Base-by-base conservation (phyloP, 2,113 vertebrate species). In the Semnornis frantzii region DNA sequence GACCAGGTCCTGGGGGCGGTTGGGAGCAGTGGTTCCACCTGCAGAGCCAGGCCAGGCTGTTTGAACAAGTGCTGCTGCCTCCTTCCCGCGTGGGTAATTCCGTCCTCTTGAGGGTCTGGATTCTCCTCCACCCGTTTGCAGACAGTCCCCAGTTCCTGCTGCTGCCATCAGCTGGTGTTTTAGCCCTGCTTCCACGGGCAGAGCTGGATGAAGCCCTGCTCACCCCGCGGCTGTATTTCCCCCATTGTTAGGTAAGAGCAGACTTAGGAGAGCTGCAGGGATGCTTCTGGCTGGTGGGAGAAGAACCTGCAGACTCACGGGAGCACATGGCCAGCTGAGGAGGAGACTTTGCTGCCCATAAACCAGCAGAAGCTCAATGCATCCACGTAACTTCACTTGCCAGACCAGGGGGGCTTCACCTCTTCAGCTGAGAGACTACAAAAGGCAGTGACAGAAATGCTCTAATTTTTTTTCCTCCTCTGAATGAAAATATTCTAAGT, bases 1-100 rank as follows among this genome's bases (percentile, higher is more conserved):
- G 76, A 4, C 2, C 31, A 0, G 50, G 23, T n/a, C 59, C 34
- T 15, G 48, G 1, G 5, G 1, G 3, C 3, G 1, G 6, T 0
- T 19, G 13, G 58, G 58, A 89, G 62, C 44, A 3, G 63, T 2
- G 1, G 66, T 23, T 65, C 78, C 87, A 60, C 71, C 76, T 63
- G 71, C 84, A 33, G 66, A 37, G 5, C 33, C 81, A 34, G 82
- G 87, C 77, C 71, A 5, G 63, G 81, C 66, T 76, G 66, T 6
- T 30, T 9, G 58, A 4, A 2, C 37, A 33, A 48, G 39, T 1
- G 52, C 54, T 5, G 60, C 48, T 7, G 5, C 8, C 25, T 4
- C 2, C 0, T 54, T 30, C 11, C 39, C 10, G 0, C 7, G 20
- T 60, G 70, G 23, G 28, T 3, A 8, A 3, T 4, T 5, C 3